Evolutionary conservation across 1,140 invertebrate species (phyloP).

Genomic region (Aleiodes sp.): DNA sequence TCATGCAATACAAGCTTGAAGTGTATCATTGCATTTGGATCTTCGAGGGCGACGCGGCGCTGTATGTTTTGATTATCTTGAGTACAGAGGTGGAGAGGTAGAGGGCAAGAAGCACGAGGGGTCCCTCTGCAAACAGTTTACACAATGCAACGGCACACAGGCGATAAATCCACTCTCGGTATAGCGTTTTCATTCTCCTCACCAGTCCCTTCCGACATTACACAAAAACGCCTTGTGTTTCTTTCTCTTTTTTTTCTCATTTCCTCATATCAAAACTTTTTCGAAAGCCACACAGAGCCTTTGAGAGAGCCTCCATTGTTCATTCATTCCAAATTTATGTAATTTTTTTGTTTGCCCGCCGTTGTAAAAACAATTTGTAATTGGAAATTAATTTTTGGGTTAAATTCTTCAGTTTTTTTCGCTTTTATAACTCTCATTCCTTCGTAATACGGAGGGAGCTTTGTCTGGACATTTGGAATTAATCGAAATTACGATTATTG

Average conservation of each 20-base stretch:
- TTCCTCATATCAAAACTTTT: neutral
- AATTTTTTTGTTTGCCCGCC: neutral
- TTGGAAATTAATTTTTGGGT: neutral
- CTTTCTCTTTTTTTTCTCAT: neutral
- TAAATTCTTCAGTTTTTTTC: neutral
- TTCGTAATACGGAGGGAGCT: neutral
- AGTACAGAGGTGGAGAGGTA: neutral
- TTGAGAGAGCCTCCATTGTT: neutral
- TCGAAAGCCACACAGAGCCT: neutral
- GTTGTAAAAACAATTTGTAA: neutral
- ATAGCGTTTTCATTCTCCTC: neutral
- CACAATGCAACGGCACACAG: slow-evolving; percentile 28
- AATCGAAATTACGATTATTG: neutral
- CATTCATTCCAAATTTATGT: neutral
- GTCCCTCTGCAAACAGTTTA: slow-evolving; percentile 29
- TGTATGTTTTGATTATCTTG: slow-evolving; percentile 33
- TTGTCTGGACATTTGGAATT: neutral
- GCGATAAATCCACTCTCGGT: slow-evolving; percentile 27
- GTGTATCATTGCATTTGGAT: slow-evolving; percentile 18
- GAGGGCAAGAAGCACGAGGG: neutral
- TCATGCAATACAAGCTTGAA: neutral
- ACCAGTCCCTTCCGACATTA: neutral
- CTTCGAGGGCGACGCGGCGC: slow-evolving; percentile 7
- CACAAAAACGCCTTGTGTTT: neutral
- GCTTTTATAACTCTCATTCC: neutral